phyloP scores from a whole-genome alignment of 2,113 vertebrate species.

The Chiloscyllium plagiosum region DNA sequence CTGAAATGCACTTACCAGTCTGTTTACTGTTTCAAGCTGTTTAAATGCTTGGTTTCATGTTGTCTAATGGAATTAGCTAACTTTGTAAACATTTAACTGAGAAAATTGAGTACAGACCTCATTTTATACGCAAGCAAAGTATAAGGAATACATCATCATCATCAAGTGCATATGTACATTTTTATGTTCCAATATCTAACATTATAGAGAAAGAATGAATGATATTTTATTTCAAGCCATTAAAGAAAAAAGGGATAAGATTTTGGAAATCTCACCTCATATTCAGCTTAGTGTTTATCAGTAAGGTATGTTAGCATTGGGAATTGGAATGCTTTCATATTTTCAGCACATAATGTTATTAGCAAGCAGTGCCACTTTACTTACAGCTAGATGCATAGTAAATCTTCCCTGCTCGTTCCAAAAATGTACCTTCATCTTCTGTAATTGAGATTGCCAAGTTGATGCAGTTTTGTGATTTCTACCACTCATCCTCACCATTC shows the following conservation, averaged over 20 bases:
- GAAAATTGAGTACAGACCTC: constrained; percentile 41
- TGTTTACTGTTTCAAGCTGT: constrained; percentile 47
- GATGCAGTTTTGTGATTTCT: background rate
- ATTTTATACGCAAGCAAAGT: constrained; percentile 18
- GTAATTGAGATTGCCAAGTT: background rate
- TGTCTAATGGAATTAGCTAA: constrained; percentile 49
- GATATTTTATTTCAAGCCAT: constrained; percentile 10
- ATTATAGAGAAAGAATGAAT: background rate
- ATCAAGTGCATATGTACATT: background rate
- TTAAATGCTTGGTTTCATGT: constrained; percentile 45
- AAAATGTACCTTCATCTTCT: background rate
- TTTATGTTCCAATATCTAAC: background rate
- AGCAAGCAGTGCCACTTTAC: background rate
- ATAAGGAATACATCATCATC: background rate
- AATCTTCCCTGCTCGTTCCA: background rate
- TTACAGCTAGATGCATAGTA: background rate
- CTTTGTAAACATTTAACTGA: constrained; percentile 45
- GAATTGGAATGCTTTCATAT: background rate
- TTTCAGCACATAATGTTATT: background rate
- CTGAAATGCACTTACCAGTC: constrained; percentile 47
- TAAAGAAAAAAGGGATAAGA: background rate
- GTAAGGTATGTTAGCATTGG: background rate
- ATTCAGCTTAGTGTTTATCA: background rate
- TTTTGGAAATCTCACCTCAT: background rate
- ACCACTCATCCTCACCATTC: background rate